Conservation (phyloP, 2,888 invertebrate genomes). For the Drosophila recens region DNA sequence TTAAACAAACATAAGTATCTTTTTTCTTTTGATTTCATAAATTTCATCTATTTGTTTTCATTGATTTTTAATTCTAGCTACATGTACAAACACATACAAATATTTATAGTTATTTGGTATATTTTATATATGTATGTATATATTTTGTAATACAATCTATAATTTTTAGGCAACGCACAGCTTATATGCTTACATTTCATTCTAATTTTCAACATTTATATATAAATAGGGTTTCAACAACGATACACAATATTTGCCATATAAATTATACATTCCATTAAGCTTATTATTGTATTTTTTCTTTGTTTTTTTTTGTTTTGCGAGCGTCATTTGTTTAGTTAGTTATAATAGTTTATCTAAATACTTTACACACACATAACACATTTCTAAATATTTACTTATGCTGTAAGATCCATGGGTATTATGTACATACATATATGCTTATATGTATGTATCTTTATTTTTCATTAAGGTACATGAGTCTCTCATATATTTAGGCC, state of each 20-base stretch:
- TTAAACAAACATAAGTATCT: constrained; percentile 1
- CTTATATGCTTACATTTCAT: constrained; percentile 27
- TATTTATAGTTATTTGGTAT: constrained; percentile 48
- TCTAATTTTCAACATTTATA: constrained; percentile 46
- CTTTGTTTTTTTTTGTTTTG: constrained; percentile 12
- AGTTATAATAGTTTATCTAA: constrained; percentile 34
- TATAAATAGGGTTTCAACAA: constrained; percentile 54
- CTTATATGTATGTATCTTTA: constrained; percentile 31
- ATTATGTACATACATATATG: constrained; percentile 18
- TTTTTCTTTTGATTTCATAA: constrained; percentile 30
- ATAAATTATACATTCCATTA: constrained; percentile 47
- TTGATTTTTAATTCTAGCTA: constrained; percentile 67
- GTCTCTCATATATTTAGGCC: constrained; percentile 74
- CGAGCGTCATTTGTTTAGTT: constrained; percentile 35
- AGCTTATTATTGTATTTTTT: constrained; percentile 41
- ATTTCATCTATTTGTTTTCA: constrained; percentile 28
- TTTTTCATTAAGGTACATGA: constrained; percentile 77
- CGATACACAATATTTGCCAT: constrained; percentile 63
- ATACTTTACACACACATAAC: constrained; percentile 57
- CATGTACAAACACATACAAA: constrained; percentile 80
- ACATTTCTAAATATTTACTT: constrained; percentile 68
- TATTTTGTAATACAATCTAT: constrained; percentile 35
- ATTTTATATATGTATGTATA: constrained; percentile 44
- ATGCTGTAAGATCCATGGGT: constrained; percentile 21
- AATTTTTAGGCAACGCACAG: constrained; percentile 51